Percentiles rank a stretch among this genome's conserved stretches.
These are phyloP conservation scores for Hylaeus volcanicus DNA, from an alignment of 1,140 invertebrate species.

Conservation along the genomic window DNA sequence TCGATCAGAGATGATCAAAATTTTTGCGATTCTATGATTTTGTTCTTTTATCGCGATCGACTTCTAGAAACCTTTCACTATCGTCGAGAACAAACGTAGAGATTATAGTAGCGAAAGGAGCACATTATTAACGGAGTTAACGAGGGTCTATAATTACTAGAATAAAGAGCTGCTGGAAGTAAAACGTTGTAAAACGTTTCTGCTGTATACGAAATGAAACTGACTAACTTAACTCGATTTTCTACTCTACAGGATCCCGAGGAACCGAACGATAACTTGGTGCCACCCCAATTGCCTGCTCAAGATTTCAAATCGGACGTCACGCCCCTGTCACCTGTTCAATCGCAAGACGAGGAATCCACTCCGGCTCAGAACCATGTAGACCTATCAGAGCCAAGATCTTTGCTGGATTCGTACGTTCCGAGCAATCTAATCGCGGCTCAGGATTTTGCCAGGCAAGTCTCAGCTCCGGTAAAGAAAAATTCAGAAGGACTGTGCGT, in stretches of 20 bases:
- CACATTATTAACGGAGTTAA: too few relatives aligned
- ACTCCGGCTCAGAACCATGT: constrained; percentile 53
- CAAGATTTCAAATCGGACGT: constrained; percentile 68
- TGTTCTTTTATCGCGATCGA: neutral
- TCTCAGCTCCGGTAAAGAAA: neutral
- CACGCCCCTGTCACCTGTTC: constrained; percentile 61
- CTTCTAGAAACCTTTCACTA: neutral
- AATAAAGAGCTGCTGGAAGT: too few relatives aligned
- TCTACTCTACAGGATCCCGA: constrained; percentile 52
- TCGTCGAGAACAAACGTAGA: neutral
- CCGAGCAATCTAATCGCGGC: constrained; percentile 76
- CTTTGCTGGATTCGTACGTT: constrained; percentile 75
- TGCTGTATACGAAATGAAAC: too few relatives aligned
- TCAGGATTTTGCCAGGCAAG: constrained; percentile 74
- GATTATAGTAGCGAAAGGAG: too few relatives aligned
- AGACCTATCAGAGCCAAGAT: constrained; percentile 68
- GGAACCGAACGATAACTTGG: constrained; percentile 51
- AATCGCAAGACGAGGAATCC: constrained; percentile 59
- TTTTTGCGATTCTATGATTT: too few relatives aligned
- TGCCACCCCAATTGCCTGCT: constrained; percentile 66
- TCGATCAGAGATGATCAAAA: neutral
- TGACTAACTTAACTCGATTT: neutral
- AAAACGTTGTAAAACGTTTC: too few relatives aligned
- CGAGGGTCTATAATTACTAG: too few relatives aligned
- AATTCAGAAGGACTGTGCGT: too few relatives aligned